Conservation (phyloP, 2,888 invertebrate genomes). For the Apodemia hepburni region DNA sequence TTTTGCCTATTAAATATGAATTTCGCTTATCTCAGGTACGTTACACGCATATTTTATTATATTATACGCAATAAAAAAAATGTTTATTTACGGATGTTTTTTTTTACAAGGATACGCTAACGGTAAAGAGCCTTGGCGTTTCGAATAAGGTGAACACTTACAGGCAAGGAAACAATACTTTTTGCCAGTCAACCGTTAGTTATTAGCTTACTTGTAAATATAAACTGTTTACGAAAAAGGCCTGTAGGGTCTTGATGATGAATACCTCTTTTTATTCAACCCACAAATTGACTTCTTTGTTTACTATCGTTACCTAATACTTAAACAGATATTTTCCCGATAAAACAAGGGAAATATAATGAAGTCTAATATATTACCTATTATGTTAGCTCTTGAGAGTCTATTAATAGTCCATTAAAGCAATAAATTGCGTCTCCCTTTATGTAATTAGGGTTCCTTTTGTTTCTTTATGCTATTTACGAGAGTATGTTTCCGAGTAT, state of each 20-base stretch:
- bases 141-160: too few species aligned
- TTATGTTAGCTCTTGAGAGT: not conserved
- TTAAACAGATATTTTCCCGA: not conserved
- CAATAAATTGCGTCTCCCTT: conserved; percentile 2
- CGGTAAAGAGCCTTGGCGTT: too few species aligned
- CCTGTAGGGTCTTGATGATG: conserved; percentile 9
- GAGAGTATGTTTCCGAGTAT: not conserved
- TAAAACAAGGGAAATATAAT: conserved; percentile 1
- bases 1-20: too few species aligned
- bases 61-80: too few species aligned
- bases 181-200: too few species aligned
- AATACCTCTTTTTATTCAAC: not conserved
- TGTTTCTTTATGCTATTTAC: not conserved
- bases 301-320: conserved; percentile 1
- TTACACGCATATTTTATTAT: too few species aligned
- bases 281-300: conserved; percentile 15
- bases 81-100: too few species aligned
- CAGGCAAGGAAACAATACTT: too few species aligned
- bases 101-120: too few species aligned
- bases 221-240: conserved; percentile 21
- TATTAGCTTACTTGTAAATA: too few species aligned
- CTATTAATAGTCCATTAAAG: conserved; percentile 2
- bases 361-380: conserved; percentile 4
- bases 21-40: too few species aligned
- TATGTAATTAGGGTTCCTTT: conserved; percentile 4